Percentiles rank a stretch among this genome's conserved stretches.
Evolutionary conservation across 2,888 invertebrate genomes (phyloP).

Genomic region (Lepetodrilus schrolli): DNA sequence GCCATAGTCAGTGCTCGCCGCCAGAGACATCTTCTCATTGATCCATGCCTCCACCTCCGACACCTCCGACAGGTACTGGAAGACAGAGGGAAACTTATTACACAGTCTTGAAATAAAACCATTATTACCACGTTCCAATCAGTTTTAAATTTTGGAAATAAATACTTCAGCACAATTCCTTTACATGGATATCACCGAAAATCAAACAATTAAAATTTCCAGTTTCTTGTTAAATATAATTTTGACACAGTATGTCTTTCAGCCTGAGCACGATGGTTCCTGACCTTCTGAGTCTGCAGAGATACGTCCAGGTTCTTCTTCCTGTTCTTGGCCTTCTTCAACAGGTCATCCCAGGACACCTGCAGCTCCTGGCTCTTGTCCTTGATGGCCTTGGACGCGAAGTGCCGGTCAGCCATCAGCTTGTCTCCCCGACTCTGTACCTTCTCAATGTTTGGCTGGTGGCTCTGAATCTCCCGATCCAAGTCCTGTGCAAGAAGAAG

Average conservation of each 20-base stretch:
- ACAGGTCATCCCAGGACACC: slow-evolving; percentile 84
- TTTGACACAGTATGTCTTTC: too few relatives aligned
- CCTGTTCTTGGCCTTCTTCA: slow-evolving; percentile 83
- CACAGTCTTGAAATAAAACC: too few relatives aligned
- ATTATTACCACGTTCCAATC: too few relatives aligned
- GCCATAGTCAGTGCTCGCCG: slow-evolving; percentile 91
- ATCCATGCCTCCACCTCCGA: slow-evolving; percentile 98
- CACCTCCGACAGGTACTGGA: slow-evolving; percentile 93
- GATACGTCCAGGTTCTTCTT: slow-evolving; percentile 88
- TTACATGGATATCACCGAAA: too few relatives aligned
- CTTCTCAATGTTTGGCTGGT: slow-evolving; percentile 89
- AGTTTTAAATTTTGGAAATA: too few relatives aligned
- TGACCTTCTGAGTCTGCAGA: slow-evolving; percentile 87
- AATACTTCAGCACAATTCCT: too few relatives aligned
- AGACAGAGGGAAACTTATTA: too few relatives aligned
- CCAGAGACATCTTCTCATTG: slow-evolving; percentile 93
- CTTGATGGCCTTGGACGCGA: slow-evolving; percentile 86
- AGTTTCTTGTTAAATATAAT: too few relatives aligned
- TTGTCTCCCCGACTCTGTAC: slow-evolving; percentile 86
- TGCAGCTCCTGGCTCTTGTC: slow-evolving; percentile 84
- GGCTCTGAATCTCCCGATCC: slow-evolving; percentile 89
- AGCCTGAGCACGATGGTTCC: too few relatives aligned
- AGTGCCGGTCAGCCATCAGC: slow-evolving; percentile 85
- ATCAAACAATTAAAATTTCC: too few relatives aligned
- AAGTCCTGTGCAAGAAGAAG: slow-evolving; percentile 81